phyloP scores from a whole-genome alignment of 2,113 vertebrate species.

The Lepisosteus oculatus region DNA sequence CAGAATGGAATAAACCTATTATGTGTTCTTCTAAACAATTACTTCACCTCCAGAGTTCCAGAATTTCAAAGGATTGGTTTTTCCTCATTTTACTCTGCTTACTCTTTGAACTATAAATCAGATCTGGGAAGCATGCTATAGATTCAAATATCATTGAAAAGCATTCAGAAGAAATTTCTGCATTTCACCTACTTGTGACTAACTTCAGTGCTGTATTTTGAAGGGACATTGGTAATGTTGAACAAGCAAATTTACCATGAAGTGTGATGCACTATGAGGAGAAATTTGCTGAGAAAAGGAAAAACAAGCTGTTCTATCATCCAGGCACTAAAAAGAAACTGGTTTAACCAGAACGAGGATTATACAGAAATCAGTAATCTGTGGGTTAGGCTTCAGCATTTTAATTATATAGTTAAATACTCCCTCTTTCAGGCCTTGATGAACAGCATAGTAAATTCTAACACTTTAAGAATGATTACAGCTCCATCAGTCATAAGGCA shows the following conservation, averaged over 20 bases:
- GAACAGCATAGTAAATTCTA: neutral
- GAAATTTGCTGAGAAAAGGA: conserved; percentile 3
- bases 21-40: too few species aligned
- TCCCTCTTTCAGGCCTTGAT: neutral
- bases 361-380: conserved; percentile 6
- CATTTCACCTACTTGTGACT: neutral
- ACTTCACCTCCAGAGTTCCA: too few species aligned
- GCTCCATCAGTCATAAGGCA: too few species aligned
- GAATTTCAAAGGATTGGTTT: too few species aligned
- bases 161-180: too few species aligned
- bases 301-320: neutral
- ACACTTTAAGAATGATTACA: neutral
- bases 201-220: neutral
- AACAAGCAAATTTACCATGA: neutral
- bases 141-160: too few species aligned
- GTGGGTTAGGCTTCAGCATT: conserved; percentile 2
- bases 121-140: too few species aligned
- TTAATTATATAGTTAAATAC: conserved; percentile 3
- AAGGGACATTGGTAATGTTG: conserved; percentile 1
- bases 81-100: too few species aligned
- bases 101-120: too few species aligned
- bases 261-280: neutral
- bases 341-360: conserved; percentile 3
- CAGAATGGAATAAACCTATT: too few species aligned
- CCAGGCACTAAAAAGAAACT: neutral